These are phyloP conservation scores for Prietella phreatophila DNA, from an alignment of 2,113 vertebrate species.

Conservation along the genomic window DNA sequence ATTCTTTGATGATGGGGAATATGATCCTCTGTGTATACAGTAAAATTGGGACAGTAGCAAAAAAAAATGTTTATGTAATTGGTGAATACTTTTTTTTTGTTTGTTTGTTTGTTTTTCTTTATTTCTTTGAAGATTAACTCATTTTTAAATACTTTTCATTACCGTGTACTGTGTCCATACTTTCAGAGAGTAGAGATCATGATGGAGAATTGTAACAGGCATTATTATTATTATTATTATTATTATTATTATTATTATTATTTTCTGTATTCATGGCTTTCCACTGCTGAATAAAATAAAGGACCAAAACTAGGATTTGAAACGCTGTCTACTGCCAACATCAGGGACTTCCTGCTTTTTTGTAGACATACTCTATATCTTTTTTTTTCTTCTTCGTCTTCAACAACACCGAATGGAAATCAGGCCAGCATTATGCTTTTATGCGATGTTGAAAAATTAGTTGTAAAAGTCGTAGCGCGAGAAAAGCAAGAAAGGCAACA, in stretches of 20 bases:
- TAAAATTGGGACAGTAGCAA: constrained; percentile 98
- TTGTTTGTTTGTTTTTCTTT: constrained; percentile 63
- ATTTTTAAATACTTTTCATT: constrained; percentile 99
- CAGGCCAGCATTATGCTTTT: constrained; percentile 84
- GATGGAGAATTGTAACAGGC: constrained; percentile 99
- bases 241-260: constrained; percentile 76
- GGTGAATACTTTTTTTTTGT: constrained; percentile 84
- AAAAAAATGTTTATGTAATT: constrained; percentile 93
- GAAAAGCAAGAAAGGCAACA: constrained; percentile 47
- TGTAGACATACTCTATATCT: constrained; percentile 69
- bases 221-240: constrained; percentile 71
- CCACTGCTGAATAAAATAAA: constrained; percentile 99
- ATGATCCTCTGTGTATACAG: constrained; percentile 99
- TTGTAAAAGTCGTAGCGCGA: constrained; percentile 76
- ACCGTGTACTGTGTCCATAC: constrained; percentile 99
- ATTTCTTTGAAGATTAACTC: constrained; percentile 91
- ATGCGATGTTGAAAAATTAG: constrained; percentile 78
- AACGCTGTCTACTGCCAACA: constrained; percentile 97
- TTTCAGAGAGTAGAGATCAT: constrained; percentile 98
- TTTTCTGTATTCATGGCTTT: constrained; percentile 99
- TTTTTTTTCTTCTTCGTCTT: constrained; percentile 73
- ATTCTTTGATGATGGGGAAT: constrained; percentile 94
- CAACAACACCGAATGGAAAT: constrained; percentile 85
- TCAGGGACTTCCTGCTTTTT: constrained; percentile 86
- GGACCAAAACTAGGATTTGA: constrained; percentile 99